Evolutionary conservation across 2,888 invertebrate species (phyloP).

Genomic region (Polymixis lichenea): DNA sequence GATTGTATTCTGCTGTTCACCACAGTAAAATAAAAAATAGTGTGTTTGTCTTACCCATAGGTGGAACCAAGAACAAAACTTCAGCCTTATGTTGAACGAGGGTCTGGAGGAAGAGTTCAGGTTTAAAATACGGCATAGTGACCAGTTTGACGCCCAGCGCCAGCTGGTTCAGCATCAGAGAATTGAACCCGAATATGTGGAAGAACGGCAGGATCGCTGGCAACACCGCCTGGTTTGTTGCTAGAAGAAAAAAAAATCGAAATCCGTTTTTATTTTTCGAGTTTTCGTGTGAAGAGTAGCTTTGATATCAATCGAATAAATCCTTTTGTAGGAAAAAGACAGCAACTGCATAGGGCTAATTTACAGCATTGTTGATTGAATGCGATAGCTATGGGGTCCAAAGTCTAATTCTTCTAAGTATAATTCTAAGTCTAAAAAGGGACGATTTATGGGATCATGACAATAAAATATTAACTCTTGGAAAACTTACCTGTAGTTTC

Average conservation of each 20-base stretch:
- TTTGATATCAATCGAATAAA: neutral
- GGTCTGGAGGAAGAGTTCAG: constrained; percentile 92
- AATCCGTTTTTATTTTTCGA: too few species aligned
- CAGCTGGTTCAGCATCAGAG: constrained; percentile 91
- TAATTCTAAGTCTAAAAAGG: too few species aligned
- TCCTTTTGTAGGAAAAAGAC: neutral
- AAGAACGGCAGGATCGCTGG: constrained; percentile 94
- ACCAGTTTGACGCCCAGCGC: constrained; percentile 92
- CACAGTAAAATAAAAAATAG: neutral
- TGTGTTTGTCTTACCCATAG: constrained; percentile 91
- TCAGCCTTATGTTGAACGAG: constrained; percentile 91
- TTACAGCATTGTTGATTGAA: neutral
- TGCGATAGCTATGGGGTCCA: neutral
- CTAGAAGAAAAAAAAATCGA: constrained; percentile 70
- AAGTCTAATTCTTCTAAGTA: too few species aligned
- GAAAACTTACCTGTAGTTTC: constrained; percentile 82
- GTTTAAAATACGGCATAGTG: constrained; percentile 94
- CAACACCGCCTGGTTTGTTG: constrained; percentile 90
- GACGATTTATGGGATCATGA: too few species aligned
- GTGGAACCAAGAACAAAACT: constrained; percentile 94
- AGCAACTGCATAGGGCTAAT: neutral
- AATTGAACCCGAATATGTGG: constrained; percentile 95
- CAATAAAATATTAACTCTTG: neutral
- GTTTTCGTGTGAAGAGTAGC: neutral
- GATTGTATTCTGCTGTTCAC: neutral